Evolutionary conservation across 2,113 vertebrate genomes (phyloP), one percentile per base, ranked within the genome.

Genomic region (Carassius carassius): DNA sequence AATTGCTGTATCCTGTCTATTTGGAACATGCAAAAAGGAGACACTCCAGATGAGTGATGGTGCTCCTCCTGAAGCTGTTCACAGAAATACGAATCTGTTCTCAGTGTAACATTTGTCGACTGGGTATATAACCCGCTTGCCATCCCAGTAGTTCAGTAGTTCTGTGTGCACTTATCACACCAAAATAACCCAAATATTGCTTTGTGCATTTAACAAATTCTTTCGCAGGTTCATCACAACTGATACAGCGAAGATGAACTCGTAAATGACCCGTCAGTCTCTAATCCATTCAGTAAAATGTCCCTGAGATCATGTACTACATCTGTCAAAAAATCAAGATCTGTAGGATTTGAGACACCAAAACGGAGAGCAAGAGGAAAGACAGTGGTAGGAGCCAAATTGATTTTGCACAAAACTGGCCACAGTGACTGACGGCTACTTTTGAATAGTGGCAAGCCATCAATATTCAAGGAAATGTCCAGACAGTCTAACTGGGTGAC

Each of bases 131-230:
- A 70, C 19, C 19, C 44, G 17, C 32, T 16, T 32, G n/a, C 79
- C 79, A 81, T 81, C 79, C 44, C 79, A 81, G 5, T 70, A 54
- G 67, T 23, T 44, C 51, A n/a, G n/a, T n/a, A n/a, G n/a, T 41
- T 65, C 49, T 82, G 65, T 58, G 49, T 41, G 35, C 67, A 73
- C 54, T 82, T 72, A 9, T 82, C 65, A 54, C 80, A 82, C 80
- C 65, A 14, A 37, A 62, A 41, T 70, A 32, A 10, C 65, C 81
- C 17, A 32, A 82, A n/a, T 10, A 72, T 8, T 54, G 81, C 65
- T 62, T 78, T 78, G 77, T 78, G 56, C 49, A 11, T 35, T 37
- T 78, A 62, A 78, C 51, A 56, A 78, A 17, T 35, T 51, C 76
- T 78, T 78, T 78, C 3, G 56, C 77, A 37, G 25, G 77, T 10